phyloP scores from a whole-genome alignment of 2,888 invertebrate species.

The Cephus pygmeus region DNA sequence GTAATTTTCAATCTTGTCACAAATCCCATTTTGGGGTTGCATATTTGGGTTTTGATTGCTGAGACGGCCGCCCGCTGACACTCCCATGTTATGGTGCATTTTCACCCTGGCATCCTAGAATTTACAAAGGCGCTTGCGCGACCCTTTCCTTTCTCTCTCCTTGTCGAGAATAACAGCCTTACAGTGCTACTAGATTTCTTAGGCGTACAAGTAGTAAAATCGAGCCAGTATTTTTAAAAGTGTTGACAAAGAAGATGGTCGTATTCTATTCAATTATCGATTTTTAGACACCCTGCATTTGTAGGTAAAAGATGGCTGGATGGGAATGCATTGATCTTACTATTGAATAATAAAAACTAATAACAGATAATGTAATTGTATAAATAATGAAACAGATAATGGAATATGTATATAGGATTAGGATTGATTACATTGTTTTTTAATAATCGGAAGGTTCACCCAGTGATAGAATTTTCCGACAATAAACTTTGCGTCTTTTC shows the following conservation, averaged over 20 bases:
- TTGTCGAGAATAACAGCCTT: background rate
- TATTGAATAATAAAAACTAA: background rate
- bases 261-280: background rate
- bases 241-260: background rate
- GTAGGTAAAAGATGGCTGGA: background rate
- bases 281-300: background rate
- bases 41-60: slow-evolving; percentile 53
- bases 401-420: too few relatives aligned
- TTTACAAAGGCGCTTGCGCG: slow-evolving; percentile 33
- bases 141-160: slow-evolving; percentile 30
- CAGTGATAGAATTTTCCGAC: too few relatives aligned
- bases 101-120: slow-evolving; percentile 46
- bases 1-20: slow-evolving; percentile 76
- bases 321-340: background rate
- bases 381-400: too few relatives aligned
- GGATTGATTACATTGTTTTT: too few relatives aligned
- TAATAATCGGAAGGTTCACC: too few relatives aligned
- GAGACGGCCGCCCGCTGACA: slow-evolving; percentile 57
- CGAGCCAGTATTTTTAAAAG: background rate
- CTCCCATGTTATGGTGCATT: slow-evolving; percentile 63
- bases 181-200: background rate
- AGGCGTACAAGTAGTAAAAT: background rate
- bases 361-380: too few relatives aligned
- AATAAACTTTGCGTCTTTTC: background rate
- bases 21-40: slow-evolving; percentile 68